phyloP scores from a whole-genome alignment of 1,140 invertebrate genomes.

The Dendrolimus kikuchii region DNA sequence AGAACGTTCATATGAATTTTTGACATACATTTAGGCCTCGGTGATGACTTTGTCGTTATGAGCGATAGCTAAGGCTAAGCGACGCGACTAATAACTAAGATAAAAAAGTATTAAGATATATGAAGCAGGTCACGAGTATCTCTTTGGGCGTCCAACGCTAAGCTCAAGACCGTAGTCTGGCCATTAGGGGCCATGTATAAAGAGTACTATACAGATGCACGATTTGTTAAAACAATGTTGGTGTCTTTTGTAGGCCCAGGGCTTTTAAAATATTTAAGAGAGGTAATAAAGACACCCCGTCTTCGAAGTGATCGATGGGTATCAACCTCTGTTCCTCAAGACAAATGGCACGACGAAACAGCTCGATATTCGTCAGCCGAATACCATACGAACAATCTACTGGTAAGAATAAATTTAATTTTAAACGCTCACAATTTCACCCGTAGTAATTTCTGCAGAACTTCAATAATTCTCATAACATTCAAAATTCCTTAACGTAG shows the following conservation, averaged over 20 bases:
- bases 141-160: too few species aligned
- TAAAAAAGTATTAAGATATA: too few species aligned
- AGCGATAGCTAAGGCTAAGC: too few species aligned
- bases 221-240: background rate
- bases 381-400: conserved; percentile 89
- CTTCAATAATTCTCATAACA: too few species aligned
- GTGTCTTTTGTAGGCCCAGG: conserved; percentile 67
- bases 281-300: conserved; percentile 78
- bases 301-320: conserved; percentile 84
- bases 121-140: too few species aligned
- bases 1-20: background rate
- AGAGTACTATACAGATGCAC: background rate
- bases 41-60: too few species aligned
- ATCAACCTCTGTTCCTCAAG: conserved; percentile 84
- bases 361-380: conserved; percentile 84
- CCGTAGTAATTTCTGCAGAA: too few species aligned
- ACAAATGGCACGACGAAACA: conserved; percentile 76
- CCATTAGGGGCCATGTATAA: too few species aligned
- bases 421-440: too few species aligned
- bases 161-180: too few species aligned
- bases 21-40: background rate
- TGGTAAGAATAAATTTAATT: background rate
- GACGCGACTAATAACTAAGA: too few species aligned
- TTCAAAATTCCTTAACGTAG: too few species aligned
- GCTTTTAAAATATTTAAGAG: conserved; percentile 77